phyloP scores from a whole-genome alignment of 2,113 vertebrate genomes.

The Alligator sinensis region DNA sequence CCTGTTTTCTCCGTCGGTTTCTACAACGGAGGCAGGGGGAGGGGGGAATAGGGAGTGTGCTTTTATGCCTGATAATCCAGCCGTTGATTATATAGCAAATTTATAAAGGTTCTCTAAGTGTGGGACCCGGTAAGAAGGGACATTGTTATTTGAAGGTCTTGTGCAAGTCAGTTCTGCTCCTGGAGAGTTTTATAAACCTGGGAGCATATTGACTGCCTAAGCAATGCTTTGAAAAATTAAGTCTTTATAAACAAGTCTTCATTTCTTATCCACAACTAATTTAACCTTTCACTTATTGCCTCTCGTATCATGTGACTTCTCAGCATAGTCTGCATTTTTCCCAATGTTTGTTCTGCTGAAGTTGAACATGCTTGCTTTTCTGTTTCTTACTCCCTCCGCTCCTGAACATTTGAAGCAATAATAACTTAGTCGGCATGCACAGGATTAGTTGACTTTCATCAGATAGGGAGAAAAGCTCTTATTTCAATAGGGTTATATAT shows the following conservation, averaged over 20 bases:
- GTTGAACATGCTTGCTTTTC: background rate
- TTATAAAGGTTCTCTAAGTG: slow-evolving; percentile 32
- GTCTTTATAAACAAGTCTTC: background rate
- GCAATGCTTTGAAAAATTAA: background rate
- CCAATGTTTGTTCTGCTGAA: background rate
- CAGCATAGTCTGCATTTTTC: background rate
- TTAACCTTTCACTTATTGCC: background rate
- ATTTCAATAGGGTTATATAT: fast-evolving
- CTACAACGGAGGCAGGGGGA: background rate
- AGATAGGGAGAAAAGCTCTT: background rate
- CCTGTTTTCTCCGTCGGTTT: slow-evolving; percentile 63
- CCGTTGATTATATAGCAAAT: slow-evolving; percentile 24
- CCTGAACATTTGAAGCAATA: background rate
- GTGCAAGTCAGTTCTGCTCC: slow-evolving; percentile 17
- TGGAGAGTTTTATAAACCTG: background rate
- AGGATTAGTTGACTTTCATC: background rate
- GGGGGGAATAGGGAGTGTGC: slow-evolving; percentile 48
- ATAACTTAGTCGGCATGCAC: background rate
- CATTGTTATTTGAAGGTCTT: slow-evolving; percentile 4
- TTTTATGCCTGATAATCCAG: slow-evolving; percentile 52
- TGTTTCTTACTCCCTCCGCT: background rate
- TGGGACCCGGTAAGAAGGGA: slow-evolving; percentile 18
- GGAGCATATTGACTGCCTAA: background rate
- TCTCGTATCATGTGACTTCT: background rate
- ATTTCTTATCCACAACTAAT: background rate